Evolutionary conservation across 2,888 invertebrate species (phyloP), one percentile per base, ranked within the genome.

Genomic region (Miltochrista miniata): DNA sequence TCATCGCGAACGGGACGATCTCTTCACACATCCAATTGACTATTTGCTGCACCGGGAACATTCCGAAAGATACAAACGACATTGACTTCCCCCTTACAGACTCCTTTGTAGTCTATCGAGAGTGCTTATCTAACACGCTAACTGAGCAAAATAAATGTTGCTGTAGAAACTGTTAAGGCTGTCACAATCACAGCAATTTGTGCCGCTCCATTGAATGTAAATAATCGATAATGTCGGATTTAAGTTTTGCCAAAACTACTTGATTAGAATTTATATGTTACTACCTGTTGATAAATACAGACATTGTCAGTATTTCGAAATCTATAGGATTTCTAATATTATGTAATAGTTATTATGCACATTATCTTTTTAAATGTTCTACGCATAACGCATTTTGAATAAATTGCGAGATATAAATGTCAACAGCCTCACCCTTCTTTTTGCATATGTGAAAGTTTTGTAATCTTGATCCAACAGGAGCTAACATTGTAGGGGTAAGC

Each of bases 1-100:
- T 70, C 71, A 35, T 30, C 40, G 72, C 31, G 31, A 24, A 77
- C 84, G 81, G 84, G 87, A 87, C 84, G 80, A 78, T 63, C 72
- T 72, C 56, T 65, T 68, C 68, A 58, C 74, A 77, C 78, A 62
- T 68, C 74, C 81, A 79, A 81, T 83, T 80, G 76, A 70, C 72
- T 75, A 75, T 72, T 68, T 71, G 68, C 70, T 64, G 66, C 72
- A 72, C 69, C 70, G 61, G 73, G 72, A 72, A 65, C 62, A 39
- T 48, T 57, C 42, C 54, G 48, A 64, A n/a, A n/a, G 61, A 60
- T 62, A 59, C 61, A 54, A 53, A 60, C 51, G 61, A 64, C 66
- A 62, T 59, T 61, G 56, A 56, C 59, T 54, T 59, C 51, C 45
- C 54, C 41, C 44, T 42, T 52, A 51, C 48, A 49, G 45, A 55